A percentile compares a stretch with the other conserved stretches of the same genome.
Evolutionary conservation across 23 tunicate species (phyloP).

Genomic region (Oikopleura dioica): DNA sequence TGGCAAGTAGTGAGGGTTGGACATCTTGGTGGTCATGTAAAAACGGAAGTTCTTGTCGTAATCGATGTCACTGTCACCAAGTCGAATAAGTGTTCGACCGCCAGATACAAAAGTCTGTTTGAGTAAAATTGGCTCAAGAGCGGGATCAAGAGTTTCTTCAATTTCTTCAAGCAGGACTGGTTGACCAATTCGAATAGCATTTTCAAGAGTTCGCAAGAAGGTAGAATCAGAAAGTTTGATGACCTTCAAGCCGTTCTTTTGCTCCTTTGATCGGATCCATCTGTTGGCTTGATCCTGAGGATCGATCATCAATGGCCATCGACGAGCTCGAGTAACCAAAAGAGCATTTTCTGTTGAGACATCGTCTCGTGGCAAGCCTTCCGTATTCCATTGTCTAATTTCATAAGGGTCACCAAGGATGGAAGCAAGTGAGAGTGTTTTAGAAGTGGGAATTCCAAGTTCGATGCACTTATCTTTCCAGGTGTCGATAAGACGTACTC

Average conservation of each 20-base stretch:
- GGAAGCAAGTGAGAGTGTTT: conserved; percentile 37
- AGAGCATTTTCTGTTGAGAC: conserved; percentile 92
- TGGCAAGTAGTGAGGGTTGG: conserved; percentile 85
- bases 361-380: conserved; percentile 62
- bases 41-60: conserved; percentile 93
- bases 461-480: conserved; percentile 68
- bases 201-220: conserved; percentile 73
- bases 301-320: conserved; percentile 97
- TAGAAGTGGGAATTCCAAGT: conserved; percentile 74
- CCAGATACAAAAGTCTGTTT: conserved; percentile 86
- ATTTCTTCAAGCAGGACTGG: conserved; percentile 83
- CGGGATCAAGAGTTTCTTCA: conserved; percentile 71
- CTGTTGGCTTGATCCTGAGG: conserved; percentile 97
- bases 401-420: conserved; percentile 84
- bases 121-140: conserved; percentile 71
- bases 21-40: conserved; percentile 95
- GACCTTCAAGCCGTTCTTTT: conserved; percentile 73
- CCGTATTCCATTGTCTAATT: conserved; percentile 91
- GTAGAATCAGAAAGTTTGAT: conserved; percentile 70
- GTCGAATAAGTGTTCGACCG: conserved; percentile 62
- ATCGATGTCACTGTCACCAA: conserved; percentile 90
- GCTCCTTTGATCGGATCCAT: conserved; percentile 74
- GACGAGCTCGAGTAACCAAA: conserved; percentile 59
- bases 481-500: conserved; percentile 47
- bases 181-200: conserved; percentile 75